Conservation (phyloP, 2,113 vertebrate genomes). For the Numenius arquata region DNA sequence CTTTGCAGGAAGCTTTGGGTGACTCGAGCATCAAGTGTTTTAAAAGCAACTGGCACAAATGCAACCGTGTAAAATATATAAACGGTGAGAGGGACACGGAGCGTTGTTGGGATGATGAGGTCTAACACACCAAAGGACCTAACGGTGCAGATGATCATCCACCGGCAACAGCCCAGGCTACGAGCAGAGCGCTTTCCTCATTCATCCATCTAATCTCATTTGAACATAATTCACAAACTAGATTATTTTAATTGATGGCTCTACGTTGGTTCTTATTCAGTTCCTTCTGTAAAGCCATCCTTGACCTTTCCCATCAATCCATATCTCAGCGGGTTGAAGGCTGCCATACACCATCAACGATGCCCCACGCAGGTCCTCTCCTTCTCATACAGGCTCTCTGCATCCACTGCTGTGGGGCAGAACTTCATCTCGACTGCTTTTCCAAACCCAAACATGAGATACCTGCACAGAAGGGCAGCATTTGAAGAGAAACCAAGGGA, state of each 20-base stretch:
- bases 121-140: accelerated
- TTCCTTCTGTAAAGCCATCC: background rate
- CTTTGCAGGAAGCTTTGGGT: background rate
- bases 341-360: background rate
- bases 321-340: background rate
- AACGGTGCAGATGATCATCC: background rate
- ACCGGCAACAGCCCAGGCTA: background rate
- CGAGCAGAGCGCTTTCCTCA: background rate
- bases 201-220: background rate
- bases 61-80: accelerated
- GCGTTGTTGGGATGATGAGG: background rate
- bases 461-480: background rate
- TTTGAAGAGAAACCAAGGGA: background rate
- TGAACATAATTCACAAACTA: slow-evolving; percentile 14
- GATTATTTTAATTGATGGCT: slow-evolving; percentile 38
- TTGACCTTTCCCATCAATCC: background rate
- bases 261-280: background rate
- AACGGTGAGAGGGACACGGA: accelerated
- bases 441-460: background rate
- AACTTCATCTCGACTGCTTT: background rate
- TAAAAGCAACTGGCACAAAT: background rate
- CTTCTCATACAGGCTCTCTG: background rate
- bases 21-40: background rate
- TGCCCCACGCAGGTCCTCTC: background rate
- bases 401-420: background rate